A percentile compares a stretch with the other conserved stretches of the same genome.
Conservation (phyloP, 2,888 invertebrate species). For the Labia minor region DNA sequence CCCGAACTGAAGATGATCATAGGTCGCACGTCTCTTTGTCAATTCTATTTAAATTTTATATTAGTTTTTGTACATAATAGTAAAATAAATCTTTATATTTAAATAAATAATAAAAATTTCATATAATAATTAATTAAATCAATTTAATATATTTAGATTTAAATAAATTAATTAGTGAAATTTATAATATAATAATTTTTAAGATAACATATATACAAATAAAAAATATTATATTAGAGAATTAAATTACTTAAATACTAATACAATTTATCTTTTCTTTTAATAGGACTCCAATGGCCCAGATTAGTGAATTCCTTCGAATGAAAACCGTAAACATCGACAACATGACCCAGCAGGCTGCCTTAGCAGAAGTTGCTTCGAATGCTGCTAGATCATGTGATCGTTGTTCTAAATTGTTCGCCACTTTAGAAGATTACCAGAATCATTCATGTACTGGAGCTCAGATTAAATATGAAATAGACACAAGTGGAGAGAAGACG, state of each 20-base stretch:
- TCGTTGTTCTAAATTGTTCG: slow-evolving; percentile 36
- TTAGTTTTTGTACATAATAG: too few relatives aligned
- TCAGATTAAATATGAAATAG: background rate
- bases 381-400: slow-evolving; percentile 29
- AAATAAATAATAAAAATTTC: too few relatives aligned
- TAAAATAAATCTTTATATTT: too few relatives aligned
- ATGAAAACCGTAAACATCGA: slow-evolving; percentile 29
- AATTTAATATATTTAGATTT: too few relatives aligned
- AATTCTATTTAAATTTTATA: too few relatives aligned
- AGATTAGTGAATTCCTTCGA: slow-evolving; percentile 31
- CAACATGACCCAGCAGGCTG: slow-evolving; percentile 20
- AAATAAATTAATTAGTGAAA: too few relatives aligned
- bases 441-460: slow-evolving; percentile 28
- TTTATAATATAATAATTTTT: too few relatives aligned
- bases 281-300: slow-evolving; percentile 29
- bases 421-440: slow-evolving; percentile 32
- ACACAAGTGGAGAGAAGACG: slow-evolving; percentile 16
- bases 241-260: too few relatives aligned
- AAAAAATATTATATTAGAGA: too few relatives aligned
- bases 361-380: slow-evolving; percentile 21
- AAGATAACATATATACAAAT: too few relatives aligned
- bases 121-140: too few relatives aligned
- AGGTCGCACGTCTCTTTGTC: background rate
- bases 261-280: too few relatives aligned
- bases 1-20: background rate